Conservation (phyloP, 2,888 invertebrate genomes). For the Drosophila demipolita region DNA sequence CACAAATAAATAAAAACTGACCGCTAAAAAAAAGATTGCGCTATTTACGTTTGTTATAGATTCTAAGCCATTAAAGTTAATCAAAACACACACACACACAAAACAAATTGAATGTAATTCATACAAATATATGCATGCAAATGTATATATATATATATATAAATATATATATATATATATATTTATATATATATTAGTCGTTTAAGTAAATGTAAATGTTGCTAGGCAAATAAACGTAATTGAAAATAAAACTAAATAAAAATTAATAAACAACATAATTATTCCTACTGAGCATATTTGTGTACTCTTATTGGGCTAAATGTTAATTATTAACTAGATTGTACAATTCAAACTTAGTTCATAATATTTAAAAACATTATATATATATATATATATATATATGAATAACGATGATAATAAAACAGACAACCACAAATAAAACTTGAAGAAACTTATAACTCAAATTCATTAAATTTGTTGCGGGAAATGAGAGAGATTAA, state of each 20-base stretch:
- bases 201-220: constrained; percentile 74
- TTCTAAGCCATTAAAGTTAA: constrained; percentile 41
- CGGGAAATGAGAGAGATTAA: not conserved
- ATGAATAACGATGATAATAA: constrained; percentile 57
- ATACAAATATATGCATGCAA: constrained; percentile 22
- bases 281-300: constrained; percentile 62
- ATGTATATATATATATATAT: constrained; percentile 7
- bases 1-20: constrained; percentile 27
- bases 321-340: constrained; percentile 78
- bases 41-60: constrained; percentile 52
- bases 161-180: not conserved
- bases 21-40: constrained; percentile 40
- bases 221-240: constrained; percentile 66
- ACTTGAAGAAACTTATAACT: not conserved
- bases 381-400: constrained; percentile 6
- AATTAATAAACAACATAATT: constrained; percentile 30
- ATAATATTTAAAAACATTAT: constrained; percentile 70
- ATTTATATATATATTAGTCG: constrained; percentile 31
- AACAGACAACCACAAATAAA: constrained; percentile 33
- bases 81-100: constrained; percentile 23
- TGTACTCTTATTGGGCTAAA: constrained; percentile 76
- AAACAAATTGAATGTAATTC: constrained; percentile 74
- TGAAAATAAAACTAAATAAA: constrained; percentile 37
- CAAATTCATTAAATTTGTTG: not conserved
- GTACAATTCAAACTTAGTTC: constrained; percentile 78